These are phyloP conservation scores for Sula dactylatra DNA, from an alignment of 2,113 vertebrate genomes.

Conservation along the genomic window DNA sequence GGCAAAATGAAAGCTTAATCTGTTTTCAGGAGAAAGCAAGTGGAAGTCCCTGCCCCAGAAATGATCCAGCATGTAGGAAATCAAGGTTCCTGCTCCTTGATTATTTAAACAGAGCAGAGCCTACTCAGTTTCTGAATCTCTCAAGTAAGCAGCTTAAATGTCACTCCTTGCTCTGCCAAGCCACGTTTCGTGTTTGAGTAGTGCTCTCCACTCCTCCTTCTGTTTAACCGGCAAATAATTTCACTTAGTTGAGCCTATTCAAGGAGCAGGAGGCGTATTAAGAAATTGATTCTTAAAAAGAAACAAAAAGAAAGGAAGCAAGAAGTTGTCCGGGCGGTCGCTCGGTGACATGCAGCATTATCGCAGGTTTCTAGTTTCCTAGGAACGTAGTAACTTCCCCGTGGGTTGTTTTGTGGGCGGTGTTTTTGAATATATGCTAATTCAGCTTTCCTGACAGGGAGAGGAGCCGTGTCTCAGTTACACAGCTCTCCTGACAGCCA, in stretches of 20 bases:
- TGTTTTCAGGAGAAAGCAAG: not conserved
- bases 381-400: slow-evolving; percentile 21
- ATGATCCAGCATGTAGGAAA: not conserved
- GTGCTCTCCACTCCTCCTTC: not conserved
- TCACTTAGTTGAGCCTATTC: not conserved
- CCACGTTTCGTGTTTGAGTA: not conserved
- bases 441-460: slow-evolving; percentile 34
- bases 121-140: not conserved
- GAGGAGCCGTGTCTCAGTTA: not conserved
- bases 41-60: not conserved
- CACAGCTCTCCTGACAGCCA: slow-evolving; percentile 40
- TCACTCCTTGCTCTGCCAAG: not conserved
- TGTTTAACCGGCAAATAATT: not conserved
- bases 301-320: not conserved
- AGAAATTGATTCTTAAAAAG: not conserved
- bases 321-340: not conserved
- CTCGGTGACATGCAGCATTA: not conserved
- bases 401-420: slow-evolving; percentile 61
- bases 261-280: not conserved
- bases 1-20: not conserved
- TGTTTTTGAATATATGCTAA: slow-evolving; percentile 63
- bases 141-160: not conserved
- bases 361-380: slow-evolving; percentile 61
- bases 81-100: not conserved
- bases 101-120: not conserved